These are phyloP conservation scores for Thera britannica DNA, from an alignment of 2,888 invertebrate species.

Conservation along the genomic window DNA sequence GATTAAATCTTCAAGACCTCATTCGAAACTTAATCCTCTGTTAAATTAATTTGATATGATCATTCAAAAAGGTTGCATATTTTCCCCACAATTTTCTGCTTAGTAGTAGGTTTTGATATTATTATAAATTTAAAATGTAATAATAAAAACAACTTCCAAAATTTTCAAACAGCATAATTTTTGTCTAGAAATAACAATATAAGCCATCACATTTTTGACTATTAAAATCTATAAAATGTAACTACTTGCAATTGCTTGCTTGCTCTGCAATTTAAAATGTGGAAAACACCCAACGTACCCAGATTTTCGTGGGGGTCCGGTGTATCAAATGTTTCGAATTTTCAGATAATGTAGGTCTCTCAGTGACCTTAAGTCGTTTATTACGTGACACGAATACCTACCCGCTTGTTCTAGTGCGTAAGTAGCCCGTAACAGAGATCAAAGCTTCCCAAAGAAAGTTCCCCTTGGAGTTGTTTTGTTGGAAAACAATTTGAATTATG, in stretches of 20 bases:
- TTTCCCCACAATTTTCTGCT: too few relatives aligned
- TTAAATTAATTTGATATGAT: too few relatives aligned
- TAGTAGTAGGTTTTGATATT: too few relatives aligned
- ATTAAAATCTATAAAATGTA: neutral
- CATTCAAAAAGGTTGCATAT: too few relatives aligned
- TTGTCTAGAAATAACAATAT: too few relatives aligned
- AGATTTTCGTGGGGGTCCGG: neutral
- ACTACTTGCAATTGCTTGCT: neutral
- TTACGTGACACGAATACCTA: constrained; percentile 17
- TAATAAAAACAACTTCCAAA: too few relatives aligned
- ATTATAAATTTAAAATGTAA: too few relatives aligned
- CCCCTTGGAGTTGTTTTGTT: constrained; percentile 53
- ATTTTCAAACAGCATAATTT: too few relatives aligned
- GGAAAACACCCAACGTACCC: too few relatives aligned
- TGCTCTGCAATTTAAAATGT: neutral
- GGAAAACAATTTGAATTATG: constrained; percentile 65
- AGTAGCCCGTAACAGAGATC: constrained; percentile 46
- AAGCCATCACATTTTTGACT: too few relatives aligned
- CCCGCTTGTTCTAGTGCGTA: constrained; percentile 19
- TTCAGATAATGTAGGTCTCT: neutral
- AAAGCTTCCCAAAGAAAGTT: constrained; percentile 50
- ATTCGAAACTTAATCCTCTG: too few relatives aligned
- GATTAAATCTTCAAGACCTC: too few relatives aligned
- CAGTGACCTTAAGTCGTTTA: constrained; percentile 4
- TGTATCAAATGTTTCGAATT: neutral